phyloP scores from a whole-genome alignment of 2,797 vertebrate species.

The Chelmon rostratus region DNA sequence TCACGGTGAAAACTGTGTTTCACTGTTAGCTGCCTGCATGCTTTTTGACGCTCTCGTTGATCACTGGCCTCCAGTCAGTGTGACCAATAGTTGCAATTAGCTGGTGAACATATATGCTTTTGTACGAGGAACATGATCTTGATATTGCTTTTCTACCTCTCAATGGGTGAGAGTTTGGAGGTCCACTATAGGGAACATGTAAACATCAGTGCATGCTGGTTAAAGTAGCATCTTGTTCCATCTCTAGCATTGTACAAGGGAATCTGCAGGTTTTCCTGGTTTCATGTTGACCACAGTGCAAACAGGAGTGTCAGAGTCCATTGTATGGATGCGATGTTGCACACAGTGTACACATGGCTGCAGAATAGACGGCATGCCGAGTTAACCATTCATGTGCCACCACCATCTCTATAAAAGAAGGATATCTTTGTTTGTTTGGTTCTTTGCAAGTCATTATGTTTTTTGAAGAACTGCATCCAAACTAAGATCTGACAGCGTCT shows the following conservation, averaged over 20 bases:
- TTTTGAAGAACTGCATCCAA: neutral
- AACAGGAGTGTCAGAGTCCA: too few species aligned
- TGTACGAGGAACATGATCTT: neutral
- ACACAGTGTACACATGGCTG: too few species aligned
- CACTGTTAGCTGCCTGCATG: neutral
- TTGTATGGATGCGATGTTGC: too few species aligned
- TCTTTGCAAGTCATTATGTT: neutral
- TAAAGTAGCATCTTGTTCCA: neutral
- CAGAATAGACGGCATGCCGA: neutral
- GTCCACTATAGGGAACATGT: neutral
- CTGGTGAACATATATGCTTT: neutral
- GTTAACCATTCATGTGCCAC: neutral
- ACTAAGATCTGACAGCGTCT: conserved; percentile 44
- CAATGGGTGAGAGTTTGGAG: neutral
- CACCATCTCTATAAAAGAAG: neutral
- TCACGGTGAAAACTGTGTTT: neutral
- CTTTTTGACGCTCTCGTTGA: neutral
- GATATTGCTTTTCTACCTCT: conserved; percentile 3
- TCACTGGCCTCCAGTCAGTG: neutral
- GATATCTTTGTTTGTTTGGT: neutral
- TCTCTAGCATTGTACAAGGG: neutral
- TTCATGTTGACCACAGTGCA: neutral
- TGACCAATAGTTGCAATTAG: neutral
- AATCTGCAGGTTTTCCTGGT: neutral
- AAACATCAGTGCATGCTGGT: neutral